Percentiles rank a stretch among this genome's conserved stretches.
phyloP scores from a whole-genome alignment of 2,888 invertebrate species.

The Epirrhoe alternata region DNA sequence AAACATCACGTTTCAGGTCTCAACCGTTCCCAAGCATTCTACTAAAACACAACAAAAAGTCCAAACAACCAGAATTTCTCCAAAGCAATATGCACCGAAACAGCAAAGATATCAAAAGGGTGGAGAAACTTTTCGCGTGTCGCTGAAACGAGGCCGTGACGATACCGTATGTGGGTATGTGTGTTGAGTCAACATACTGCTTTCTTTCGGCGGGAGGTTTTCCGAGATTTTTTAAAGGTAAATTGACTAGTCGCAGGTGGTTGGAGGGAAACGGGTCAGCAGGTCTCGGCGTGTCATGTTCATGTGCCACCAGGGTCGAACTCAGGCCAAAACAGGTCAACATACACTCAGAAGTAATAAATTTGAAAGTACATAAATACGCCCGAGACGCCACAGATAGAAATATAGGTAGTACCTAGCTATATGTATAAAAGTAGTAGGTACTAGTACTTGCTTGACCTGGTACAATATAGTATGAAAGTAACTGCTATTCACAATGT shows the following conservation, averaged over 20 bases:
- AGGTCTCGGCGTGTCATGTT: constrained; percentile 80
- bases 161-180: constrained; percentile 70
- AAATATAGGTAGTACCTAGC: no score
- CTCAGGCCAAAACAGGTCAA: constrained; percentile 33
- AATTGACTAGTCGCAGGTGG: constrained; percentile 81
- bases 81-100: constrained; percentile 67
- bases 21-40: constrained; percentile 71
- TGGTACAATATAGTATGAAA: no score
- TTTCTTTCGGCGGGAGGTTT: constrained; percentile 77
- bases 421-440: no score
- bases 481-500: no score
- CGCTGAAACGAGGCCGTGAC: constrained; percentile 72
- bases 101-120: constrained; percentile 65
- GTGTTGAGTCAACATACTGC: constrained; percentile 79
- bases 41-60: constrained; percentile 54
- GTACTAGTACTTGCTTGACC: no score
- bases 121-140: constrained; percentile 63
- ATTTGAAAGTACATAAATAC: no score
- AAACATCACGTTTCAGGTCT: constrained; percentile 73
- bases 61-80: constrained; percentile 48
- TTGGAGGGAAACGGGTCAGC: constrained; percentile 81
- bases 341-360: neutral
- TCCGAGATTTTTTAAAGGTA: constrained; percentile 78
- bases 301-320: constrained; percentile 76
- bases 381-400: no score